These are phyloP conservation scores for Actenoides lindsayi DNA, from an alignment of 2,113 vertebrate genomes.

Conservation along the genomic window DNA sequence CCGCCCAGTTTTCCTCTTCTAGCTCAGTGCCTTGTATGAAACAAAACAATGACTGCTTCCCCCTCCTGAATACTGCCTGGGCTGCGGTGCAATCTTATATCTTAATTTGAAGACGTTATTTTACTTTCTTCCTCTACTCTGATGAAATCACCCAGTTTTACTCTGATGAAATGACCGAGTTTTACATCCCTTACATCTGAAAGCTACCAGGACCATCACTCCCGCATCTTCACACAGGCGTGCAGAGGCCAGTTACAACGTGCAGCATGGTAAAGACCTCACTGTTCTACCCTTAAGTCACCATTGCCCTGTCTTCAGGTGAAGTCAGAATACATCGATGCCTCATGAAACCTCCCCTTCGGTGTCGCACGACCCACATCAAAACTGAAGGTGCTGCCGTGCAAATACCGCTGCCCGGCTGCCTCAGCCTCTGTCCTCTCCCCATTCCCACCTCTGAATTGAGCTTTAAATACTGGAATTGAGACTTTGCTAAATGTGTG, in stretches of 20 bases:
- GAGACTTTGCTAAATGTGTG: rapidly evolving
- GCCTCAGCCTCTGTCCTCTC: neutral
- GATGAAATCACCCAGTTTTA: neutral
- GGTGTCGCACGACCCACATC: neutral
- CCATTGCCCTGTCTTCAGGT: rapidly evolving
- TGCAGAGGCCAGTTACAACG: neutral
- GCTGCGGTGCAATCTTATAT: neutral
- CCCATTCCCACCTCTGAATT: neutral
- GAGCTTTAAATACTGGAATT: neutral
- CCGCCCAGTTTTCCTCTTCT: neutral
- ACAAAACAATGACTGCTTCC: neutral
- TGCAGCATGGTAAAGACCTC: rapidly evolving
- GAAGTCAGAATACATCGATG: neutral
- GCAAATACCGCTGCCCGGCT: neutral
- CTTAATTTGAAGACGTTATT: neutral
- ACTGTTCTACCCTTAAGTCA: neutral
- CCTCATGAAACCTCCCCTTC: neutral
- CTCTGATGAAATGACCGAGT: neutral
- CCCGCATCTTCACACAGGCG: neutral
- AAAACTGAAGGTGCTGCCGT: neutral
- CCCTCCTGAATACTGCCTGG: neutral
- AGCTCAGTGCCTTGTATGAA: neutral
- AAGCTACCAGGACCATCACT: neutral
- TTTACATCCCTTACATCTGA: neutral
- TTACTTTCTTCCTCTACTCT: neutral